Evolutionary conservation across 1,140 invertebrate species (phyloP), one percentile per base, ranked within the genome.

Genomic region (Trichonephila clavata): DNA sequence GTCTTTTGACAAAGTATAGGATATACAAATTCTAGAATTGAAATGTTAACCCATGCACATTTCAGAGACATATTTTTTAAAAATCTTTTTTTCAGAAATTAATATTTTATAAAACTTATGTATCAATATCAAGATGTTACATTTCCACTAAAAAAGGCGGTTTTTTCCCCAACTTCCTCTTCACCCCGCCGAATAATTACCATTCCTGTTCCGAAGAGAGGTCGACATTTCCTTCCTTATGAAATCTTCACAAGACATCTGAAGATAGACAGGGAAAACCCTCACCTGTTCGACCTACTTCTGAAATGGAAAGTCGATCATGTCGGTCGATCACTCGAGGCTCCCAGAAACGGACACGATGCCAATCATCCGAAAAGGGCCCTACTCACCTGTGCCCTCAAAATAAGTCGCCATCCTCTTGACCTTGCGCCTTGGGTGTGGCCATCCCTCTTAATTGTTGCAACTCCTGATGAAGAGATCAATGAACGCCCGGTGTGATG

Each of bases 381-480:
- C 32, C 60, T 87, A 27, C 61, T 88, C 61, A 88, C 86, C 86
- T 90, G 68, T 88, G 61, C 43, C 86, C 86, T 60, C n/a, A 80
- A 90, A 90, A 60, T 18, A 27, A 77, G 88, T 81, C 43, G 27
- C 50, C 50, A 65, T 65, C 43, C 24, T 88, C 86, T 71, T 88
- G 86, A 61, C 63, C 86, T 88, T 88, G 88, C 21, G 65, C 71
- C 88, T 80, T 59, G 88, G 88, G 88, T 90, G 88, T 81, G 88
- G 27, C 59, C 59, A 43, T 39, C 87, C n/a, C 14, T n/a, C 14
- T 65, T 50, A n/a, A 43, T 87, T 43, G 32, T 65, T 84, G 77
- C 50, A 32, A 57, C n/a, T 84, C 39, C 20, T 57, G 16, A 8
- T 65, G 20, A 65, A n/a, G 63, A 65, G 63, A 65, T 65, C 63